Evolutionary conservation across 2,797 vertebrate genomes (phyloP).

Genomic region (Acipenser transmontanus): DNA sequence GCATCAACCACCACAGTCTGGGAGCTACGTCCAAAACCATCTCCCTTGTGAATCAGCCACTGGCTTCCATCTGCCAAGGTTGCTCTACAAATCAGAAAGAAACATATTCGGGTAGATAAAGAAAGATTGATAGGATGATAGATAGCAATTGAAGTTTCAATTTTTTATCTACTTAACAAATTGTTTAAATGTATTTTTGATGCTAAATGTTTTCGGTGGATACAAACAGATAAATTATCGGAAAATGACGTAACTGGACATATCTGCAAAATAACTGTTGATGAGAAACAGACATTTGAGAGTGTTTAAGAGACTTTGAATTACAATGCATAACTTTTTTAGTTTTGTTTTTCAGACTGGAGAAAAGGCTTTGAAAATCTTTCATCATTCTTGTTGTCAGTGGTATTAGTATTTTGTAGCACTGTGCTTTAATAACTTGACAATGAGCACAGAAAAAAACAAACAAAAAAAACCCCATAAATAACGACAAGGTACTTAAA

Average conservation of each 20-base stretch:
- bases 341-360: too few species aligned
- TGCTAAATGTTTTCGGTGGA: neutral
- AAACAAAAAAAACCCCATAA: neutral
- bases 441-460: neutral
- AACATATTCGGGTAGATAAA: neutral
- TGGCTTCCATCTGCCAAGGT: constrained; percentile 30
- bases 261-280: neutral
- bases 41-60: constrained; percentile 52
- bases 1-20: constrained; percentile 45
- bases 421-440: too few species aligned
- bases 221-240: too few species aligned
- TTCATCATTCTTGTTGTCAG: too few species aligned
- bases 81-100: constrained; percentile 34
- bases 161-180: neutral
- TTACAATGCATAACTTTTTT: too few species aligned
- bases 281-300: neutral
- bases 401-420: too few species aligned
- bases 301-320: neutral
- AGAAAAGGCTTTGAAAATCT: too few species aligned
- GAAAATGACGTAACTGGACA: neutral
- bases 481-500: neutral
- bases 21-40: constrained; percentile 26
- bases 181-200: neutral
- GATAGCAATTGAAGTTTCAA: neutral
- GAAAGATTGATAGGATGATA: neutral